Conservation (phyloP, 2,797 vertebrate genomes). For the Acanthis flammea region DNA sequence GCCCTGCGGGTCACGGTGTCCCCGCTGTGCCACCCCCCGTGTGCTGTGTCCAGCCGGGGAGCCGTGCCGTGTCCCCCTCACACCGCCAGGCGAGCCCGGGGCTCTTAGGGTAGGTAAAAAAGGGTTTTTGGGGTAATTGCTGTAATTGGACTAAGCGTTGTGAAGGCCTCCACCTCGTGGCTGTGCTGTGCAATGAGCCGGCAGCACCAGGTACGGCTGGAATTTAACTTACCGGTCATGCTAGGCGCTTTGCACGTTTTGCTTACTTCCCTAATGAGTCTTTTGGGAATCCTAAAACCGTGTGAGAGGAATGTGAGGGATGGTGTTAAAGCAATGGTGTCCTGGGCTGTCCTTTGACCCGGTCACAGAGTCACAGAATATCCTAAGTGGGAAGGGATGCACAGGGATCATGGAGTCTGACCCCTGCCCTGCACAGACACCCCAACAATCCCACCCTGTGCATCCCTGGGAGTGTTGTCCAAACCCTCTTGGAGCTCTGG, state of each 20-base stretch:
- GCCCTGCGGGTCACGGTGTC: not conserved
- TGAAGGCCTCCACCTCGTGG: slow-evolving; percentile 72
- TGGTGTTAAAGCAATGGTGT: not conserved
- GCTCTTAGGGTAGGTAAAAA: not conserved
- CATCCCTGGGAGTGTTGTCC: rapidly evolving
- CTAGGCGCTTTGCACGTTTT: not conserved
- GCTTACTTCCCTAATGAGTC: not conserved
- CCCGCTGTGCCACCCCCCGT: no score
- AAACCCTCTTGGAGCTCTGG: not conserved
- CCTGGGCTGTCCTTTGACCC: not conserved
- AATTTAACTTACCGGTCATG: not conserved
- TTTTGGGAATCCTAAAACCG: not conserved
- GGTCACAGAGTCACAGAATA: not conserved
- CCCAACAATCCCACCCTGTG: not conserved
- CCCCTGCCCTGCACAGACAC: not conserved
- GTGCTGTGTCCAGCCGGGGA: no score
- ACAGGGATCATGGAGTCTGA: rapidly evolving
- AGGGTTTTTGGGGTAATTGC: not conserved
- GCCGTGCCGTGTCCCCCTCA: not conserved
- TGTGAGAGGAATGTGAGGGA: not conserved
- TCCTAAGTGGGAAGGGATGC: not conserved
- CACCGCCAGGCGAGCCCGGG: not conserved
- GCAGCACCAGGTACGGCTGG: not conserved
- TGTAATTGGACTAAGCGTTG: not conserved
- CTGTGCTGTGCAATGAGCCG: not conserved